Conservation (phyloP, 1,140 invertebrate species). For the Pararge aegeria region DNA sequence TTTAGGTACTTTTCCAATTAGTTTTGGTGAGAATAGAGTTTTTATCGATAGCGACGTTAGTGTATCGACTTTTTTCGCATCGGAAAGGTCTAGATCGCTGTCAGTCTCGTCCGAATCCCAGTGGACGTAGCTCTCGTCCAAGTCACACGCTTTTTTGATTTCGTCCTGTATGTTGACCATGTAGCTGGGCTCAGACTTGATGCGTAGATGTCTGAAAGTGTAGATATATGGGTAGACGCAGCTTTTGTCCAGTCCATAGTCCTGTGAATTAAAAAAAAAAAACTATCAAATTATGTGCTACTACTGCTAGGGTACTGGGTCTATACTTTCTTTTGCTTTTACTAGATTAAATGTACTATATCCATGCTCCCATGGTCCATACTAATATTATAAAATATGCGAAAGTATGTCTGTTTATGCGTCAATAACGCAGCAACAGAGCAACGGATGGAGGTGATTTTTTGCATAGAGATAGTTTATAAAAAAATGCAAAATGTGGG, state of each 20-base stretch:
- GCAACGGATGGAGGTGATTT: no score
- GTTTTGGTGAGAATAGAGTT: constrained; percentile 44
- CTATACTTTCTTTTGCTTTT: no score
- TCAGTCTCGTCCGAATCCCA: no score
- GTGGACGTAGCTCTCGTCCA: constrained; percentile 36
- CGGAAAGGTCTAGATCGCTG: constrained; percentile 25
- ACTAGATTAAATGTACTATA: no score
- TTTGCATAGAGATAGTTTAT: no score
- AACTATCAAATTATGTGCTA: no score
- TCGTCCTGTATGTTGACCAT: constrained; percentile 56
- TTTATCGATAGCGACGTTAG: constrained; percentile 41
- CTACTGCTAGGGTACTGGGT: no score
- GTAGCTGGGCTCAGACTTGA: constrained; percentile 36
- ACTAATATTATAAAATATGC: no score
- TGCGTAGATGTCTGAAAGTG: constrained; percentile 3
- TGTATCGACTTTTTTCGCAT: constrained; percentile 28
- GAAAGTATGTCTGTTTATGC: no score
- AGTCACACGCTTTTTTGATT: constrained; percentile 35
- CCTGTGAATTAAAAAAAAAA: constrained; percentile 37
- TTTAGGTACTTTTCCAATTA: constrained; percentile 51
- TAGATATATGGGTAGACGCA: constrained; percentile 49
- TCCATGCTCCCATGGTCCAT: no score
- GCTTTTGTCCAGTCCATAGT: constrained; percentile 44
- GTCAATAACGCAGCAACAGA: no score
- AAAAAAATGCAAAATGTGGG: constrained; percentile 1